A percentile compares a stretch with the other conserved stretches of the same genome.
These are phyloP conservation scores for Phorcus lineatus DNA, from an alignment of 2,888 invertebrate species.

Conservation along the genomic window DNA sequence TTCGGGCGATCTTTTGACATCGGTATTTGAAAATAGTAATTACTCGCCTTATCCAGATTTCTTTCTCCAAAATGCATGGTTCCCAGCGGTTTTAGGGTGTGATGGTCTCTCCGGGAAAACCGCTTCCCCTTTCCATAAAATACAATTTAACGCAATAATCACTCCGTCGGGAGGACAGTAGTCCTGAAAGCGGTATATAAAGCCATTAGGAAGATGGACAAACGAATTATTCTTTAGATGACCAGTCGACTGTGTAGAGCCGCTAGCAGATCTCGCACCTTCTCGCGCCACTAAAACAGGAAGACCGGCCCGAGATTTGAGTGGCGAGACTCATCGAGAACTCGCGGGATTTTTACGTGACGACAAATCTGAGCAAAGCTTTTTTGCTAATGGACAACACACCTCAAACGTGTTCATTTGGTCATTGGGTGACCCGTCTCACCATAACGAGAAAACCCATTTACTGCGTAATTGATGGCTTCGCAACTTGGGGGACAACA, in stretches of 20 bases:
- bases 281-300: neutral
- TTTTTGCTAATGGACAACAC: neutral
- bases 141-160: conserved; percentile 7
- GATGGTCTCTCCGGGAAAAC: neutral
- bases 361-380: conserved; percentile 15
- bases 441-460: conserved; percentile 6
- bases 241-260: neutral
- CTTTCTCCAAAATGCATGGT: neutral
- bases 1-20: no score
- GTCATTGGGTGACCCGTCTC: neutral
- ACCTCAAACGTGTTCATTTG: neutral
- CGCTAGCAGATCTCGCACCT: conserved; percentile 7
- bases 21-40: neutral
- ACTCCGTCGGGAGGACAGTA: neutral
- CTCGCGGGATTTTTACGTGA: conserved; percentile 3
- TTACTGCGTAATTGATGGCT: neutral
- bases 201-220: conserved; percentile 12
- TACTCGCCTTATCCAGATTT: neutral
- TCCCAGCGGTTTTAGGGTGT: neutral
- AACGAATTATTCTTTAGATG: conserved; percentile 10
- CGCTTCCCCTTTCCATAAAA: conserved; percentile 7
- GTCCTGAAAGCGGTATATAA: neutral
- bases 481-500: neutral
- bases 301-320: neutral
- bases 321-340: conserved; percentile 4